Evolutionary conservation across 2,113 vertebrate species (phyloP).

Genomic region (Siniperca knerii): DNA sequence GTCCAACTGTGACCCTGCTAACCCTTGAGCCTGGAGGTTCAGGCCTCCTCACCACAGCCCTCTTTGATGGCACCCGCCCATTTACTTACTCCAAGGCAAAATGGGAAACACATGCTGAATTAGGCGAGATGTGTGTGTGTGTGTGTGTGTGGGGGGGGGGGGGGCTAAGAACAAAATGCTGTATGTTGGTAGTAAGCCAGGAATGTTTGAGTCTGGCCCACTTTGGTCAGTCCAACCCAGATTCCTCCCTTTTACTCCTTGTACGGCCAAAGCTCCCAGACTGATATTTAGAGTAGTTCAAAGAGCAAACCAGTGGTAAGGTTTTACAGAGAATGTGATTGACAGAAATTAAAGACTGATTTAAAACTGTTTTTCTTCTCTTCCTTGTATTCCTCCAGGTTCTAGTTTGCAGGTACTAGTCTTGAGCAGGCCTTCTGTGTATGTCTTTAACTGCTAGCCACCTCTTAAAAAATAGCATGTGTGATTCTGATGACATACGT

Average conservation of each 20-base stretch:
- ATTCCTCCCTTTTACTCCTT: slow-evolving; percentile 76
- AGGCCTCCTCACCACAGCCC: slow-evolving; percentile 51
- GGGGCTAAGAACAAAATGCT: slow-evolving; percentile 58
- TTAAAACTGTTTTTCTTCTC: slow-evolving; percentile 39
- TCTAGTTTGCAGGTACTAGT: slow-evolving; percentile 30
- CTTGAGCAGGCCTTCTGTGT: neutral
- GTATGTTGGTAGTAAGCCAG: slow-evolving; percentile 68
- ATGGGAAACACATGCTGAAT: slow-evolving; percentile 79
- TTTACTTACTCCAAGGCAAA: slow-evolving; percentile 73
- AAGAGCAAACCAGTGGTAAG: slow-evolving; percentile 50
- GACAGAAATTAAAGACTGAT: slow-evolving; percentile 48
- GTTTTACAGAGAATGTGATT: slow-evolving; percentile 57
- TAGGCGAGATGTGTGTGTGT: slow-evolving; percentile 60
- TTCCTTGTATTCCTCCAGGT: slow-evolving; percentile 25
- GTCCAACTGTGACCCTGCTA: slow-evolving; percentile 51
- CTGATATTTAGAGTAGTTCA: slow-evolving; percentile 62
- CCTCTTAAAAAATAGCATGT: slow-evolving; percentile 26
- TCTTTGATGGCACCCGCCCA: slow-evolving; percentile 73
- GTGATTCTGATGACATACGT: slow-evolving; percentile 38
- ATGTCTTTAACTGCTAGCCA: slow-evolving; percentile 39
- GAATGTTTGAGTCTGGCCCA: slow-evolving; percentile 74
- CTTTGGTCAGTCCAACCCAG: slow-evolving; percentile 66
- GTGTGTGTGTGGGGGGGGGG: neutral
- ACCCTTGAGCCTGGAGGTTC: slow-evolving; percentile 53
- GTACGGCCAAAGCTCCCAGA: slow-evolving; percentile 72